phyloP scores from a whole-genome alignment of 2,113 vertebrate genomes.

The Coregonus clupeaformis region DNA sequence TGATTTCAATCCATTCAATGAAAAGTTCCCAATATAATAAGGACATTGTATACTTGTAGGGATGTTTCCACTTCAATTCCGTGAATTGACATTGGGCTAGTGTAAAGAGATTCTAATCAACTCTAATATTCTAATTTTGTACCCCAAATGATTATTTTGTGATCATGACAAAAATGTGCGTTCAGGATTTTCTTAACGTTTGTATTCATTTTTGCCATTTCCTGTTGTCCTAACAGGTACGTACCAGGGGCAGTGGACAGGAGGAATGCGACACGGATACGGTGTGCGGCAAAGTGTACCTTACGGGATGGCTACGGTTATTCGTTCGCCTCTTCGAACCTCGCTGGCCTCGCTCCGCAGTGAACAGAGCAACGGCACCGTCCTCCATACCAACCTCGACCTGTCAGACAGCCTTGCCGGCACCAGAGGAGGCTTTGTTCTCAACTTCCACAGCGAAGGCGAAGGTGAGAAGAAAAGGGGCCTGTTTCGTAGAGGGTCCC shows the following conservation, averaged over 20 bases:
- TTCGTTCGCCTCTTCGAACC: conserved; percentile 90
- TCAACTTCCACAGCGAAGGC: conserved; percentile 89
- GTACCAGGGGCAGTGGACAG: conserved; percentile 96
- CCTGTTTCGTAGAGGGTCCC: conserved; percentile 89
- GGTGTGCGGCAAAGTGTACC: conserved; percentile 95
- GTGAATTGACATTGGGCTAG: too few relatives aligned
- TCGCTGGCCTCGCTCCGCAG: conserved; percentile 91
- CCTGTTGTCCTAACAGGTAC: conserved; percentile 76
- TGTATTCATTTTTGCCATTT: neutral
- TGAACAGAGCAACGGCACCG: conserved; percentile 91
- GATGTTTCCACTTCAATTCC: too few relatives aligned
- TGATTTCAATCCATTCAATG: too few relatives aligned
- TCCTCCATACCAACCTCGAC: conserved; percentile 78
- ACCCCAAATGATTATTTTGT: neutral
- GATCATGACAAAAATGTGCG: neutral
- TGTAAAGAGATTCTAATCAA: too few relatives aligned
- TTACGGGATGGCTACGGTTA: conserved; percentile 94
- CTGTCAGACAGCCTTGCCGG: conserved; percentile 84
- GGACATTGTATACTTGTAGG: too few relatives aligned
- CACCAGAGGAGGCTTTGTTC: conserved; percentile 91
- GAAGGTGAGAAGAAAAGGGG: conserved; percentile 90
- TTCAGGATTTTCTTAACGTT: neutral
- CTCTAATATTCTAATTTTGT: too few relatives aligned
- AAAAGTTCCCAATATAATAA: too few relatives aligned
- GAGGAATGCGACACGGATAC: conserved; percentile 96